These are phyloP conservation scores for Amazona finschi DNA, from an alignment of 2,797 vertebrate genomes.

Conservation along the genomic window DNA sequence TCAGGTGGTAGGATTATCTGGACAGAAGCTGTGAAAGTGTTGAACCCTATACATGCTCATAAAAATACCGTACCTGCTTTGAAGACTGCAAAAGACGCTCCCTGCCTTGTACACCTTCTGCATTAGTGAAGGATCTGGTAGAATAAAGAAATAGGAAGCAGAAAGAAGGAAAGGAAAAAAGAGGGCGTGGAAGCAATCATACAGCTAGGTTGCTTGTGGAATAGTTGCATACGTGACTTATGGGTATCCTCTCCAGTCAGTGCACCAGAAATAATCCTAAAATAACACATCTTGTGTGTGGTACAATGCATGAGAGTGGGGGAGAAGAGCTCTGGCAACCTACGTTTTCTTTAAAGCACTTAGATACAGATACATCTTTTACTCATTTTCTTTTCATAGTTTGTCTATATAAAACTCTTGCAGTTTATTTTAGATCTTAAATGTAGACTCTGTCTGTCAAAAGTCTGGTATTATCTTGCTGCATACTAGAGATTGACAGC, in stretches of 20 bases:
- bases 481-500: constrained; percentile 21
- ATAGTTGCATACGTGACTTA: background rate
- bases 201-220: background rate
- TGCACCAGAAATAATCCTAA: constrained; percentile 19
- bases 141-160: background rate
- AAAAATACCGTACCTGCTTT: background rate
- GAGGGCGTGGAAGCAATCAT: background rate
- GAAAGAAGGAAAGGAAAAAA: background rate
- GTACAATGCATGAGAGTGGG: background rate
- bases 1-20: background rate
- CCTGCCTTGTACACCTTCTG: background rate
- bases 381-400: constrained; percentile 46
- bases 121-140: background rate
- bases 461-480: constrained; percentile 37
- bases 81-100: background rate
- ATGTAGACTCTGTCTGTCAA: constrained; percentile 53
- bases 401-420: constrained; percentile 21
- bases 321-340: background rate
- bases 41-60: background rate
- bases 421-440: constrained; percentile 39
- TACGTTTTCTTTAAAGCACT: background rate
- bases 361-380: background rate
- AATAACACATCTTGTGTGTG: constrained; percentile 6
- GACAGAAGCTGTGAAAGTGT: background rate
- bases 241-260: background rate